A percentile compares a stretch with the other conserved stretches of the same genome.
Conservation (phyloP, 2,113 vertebrate species). For the Rhineura floridana region DNA sequence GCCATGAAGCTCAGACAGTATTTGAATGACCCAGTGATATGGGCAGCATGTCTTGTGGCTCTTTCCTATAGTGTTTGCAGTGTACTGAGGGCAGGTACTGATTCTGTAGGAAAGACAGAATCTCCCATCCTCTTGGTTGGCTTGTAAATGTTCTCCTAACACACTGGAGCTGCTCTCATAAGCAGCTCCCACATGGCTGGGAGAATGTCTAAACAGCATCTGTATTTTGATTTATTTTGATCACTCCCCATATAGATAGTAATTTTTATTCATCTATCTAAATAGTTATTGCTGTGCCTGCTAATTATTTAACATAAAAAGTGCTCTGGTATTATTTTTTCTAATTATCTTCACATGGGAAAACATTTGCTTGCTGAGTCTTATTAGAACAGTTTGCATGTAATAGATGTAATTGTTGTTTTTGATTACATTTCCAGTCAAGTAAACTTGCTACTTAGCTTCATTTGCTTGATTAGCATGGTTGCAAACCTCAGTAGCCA, state of each 20-base stretch:
- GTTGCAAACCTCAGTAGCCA: not conserved
- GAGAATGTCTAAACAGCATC: not conserved
- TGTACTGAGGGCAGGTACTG: not conserved
- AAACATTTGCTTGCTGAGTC: constrained; percentile 38
- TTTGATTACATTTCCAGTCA: constrained; percentile 38
- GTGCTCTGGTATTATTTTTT: constrained; percentile 43
- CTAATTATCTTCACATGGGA: constrained; percentile 47
- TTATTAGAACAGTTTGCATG: constrained; percentile 48
- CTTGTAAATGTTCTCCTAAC: not conserved
- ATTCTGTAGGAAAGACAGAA: not conserved
- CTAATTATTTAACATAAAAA: constrained; percentile 55
- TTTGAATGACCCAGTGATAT: not conserved
- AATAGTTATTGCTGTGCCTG: constrained; percentile 28
- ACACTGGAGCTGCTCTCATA: not conserved
- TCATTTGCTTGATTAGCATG: constrained; percentile 15
- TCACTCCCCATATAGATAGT: constrained; percentile 45
- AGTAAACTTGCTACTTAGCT: constrained; percentile 26
- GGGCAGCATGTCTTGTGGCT: not conserved
- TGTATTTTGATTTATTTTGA: constrained; percentile 47
- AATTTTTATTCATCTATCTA: constrained; percentile 60
- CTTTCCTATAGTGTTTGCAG: not conserved
- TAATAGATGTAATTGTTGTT: constrained; percentile 48
- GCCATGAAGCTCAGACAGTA: not conserved
- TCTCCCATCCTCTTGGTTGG: not conserved
- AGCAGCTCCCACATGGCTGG: not conserved